Base-by-base conservation (phyloP, 2,888 invertebrate species). In the Andrena dorsata region DNA sequence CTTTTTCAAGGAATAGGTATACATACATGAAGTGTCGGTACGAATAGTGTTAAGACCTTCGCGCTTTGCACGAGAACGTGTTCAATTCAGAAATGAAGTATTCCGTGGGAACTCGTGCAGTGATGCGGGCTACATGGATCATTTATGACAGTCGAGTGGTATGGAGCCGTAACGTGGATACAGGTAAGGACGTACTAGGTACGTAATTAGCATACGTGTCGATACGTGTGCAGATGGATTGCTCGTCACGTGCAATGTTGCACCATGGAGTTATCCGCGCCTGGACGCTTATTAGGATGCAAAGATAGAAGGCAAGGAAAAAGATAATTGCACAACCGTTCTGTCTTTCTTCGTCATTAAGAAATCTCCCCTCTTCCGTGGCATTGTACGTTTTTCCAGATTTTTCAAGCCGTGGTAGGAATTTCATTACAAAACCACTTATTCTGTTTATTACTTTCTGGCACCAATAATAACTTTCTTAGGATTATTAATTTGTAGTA, bases 211-310 rank as follows among this genome's bases (percentile, higher is more conserved):
- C 68, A 68, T 78, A 47, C 23, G 35, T 35, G 49, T 65, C 60
- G 35, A 58, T 49, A 47, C 28, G 56, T 23, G 10, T 32, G 58
- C 16, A 30, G 20, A 28, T 16, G 41, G 47, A 35, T 28, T 72
- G 60, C 49, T 28, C 49, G 56, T 82, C 51, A 68, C 70, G 66
- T 58, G 70, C 56, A 26, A 63, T 35, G 61, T 68, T 74, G 56
- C 80, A 66, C 23, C 51, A 68, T 23, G 47, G 60, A 70, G 72
- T 80, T 80, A 83, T 60, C 49, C 41, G 56, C 51, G 26, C 32
- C 61, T 26, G 53, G 51, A 63, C 41, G 41, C n/a, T 28, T 49
- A 66, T 75, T 74, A 35, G 23, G 58, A 73, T 32, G 51, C 66
- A 23, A 20, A 35, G 64, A 61, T 28, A 56, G 26, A 23, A 47